phyloP scores from a whole-genome alignment of 2,113 vertebrate species.

The Athene cunicularia region DNA sequence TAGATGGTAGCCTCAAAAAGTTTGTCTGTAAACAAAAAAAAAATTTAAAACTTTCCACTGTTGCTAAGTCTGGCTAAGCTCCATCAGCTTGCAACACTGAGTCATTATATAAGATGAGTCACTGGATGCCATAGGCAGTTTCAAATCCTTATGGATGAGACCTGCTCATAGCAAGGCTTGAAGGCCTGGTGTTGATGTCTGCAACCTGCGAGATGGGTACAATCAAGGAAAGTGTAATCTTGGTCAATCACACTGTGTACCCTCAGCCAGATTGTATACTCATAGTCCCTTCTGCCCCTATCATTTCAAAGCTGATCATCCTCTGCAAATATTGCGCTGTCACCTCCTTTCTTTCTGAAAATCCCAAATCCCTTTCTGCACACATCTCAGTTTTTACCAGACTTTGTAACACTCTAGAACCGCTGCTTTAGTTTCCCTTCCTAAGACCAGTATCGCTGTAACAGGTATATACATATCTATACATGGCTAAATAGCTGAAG shows the following conservation, averaged over 20 bases:
- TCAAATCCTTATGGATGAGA: slow-evolving; percentile 1
- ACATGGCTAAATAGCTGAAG: neutral
- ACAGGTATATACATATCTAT: neutral
- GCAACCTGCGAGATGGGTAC: neutral
- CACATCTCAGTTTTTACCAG: neutral
- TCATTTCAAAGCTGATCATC: neutral
- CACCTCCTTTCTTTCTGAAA: neutral
- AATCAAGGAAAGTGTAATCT: neutral
- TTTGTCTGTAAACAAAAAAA: neutral
- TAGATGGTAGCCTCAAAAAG: neutral
- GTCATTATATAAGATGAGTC: neutral
- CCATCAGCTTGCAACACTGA: slow-evolving; percentile 4
- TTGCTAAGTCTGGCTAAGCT: neutral
- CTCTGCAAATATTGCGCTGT: neutral
- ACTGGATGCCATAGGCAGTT: neutral
- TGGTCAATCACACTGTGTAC: neutral
- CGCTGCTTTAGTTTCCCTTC: neutral
- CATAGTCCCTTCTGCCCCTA: neutral
- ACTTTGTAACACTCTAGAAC: neutral
- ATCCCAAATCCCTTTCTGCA: neutral
- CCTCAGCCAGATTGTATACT: neutral
- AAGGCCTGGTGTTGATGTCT: neutral
- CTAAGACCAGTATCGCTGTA: neutral
- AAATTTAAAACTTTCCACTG: neutral
- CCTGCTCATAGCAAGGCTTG: neutral